A percentile compares a stretch with the other conserved stretches of the same genome.
phyloP scores from a whole-genome alignment of 2,797 vertebrate species.

The Gambelia wislizenii region DNA sequence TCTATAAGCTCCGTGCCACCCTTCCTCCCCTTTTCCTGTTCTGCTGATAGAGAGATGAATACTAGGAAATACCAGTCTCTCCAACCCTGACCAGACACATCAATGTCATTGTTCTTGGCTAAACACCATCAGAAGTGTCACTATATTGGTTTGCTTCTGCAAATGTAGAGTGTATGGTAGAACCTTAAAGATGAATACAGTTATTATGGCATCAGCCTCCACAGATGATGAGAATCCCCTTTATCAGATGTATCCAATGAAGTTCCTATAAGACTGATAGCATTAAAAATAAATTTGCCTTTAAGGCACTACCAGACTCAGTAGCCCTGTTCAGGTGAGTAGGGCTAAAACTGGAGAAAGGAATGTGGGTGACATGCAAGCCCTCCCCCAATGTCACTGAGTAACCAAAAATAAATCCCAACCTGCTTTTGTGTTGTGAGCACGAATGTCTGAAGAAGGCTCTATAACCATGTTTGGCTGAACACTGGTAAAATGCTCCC shows the following conservation, averaged over 20 bases:
- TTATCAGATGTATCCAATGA: too few species aligned
- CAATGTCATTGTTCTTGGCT: neutral
- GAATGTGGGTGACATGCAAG: too few species aligned
- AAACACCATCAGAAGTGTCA: neutral
- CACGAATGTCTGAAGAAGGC: too few species aligned
- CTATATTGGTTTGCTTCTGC: neutral
- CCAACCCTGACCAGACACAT: too few species aligned
- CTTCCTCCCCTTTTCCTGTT: conserved; percentile 17
- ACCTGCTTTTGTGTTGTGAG: too few species aligned
- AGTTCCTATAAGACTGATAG: neutral
- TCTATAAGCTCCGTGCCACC: neutral
- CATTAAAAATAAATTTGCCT: neutral
- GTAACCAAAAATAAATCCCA: too few species aligned
- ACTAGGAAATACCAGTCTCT: conserved; percentile 10
- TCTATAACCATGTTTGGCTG: too few species aligned
- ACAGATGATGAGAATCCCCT: neutral
- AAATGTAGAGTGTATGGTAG: neutral
- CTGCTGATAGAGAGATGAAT: conserved; percentile 11
- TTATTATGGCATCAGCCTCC: neutral
- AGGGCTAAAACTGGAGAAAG: too few species aligned
- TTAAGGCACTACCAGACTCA: neutral
- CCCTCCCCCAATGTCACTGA: too few species aligned
- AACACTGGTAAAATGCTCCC: too few species aligned
- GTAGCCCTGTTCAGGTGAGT: too few species aligned
- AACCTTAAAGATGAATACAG: neutral